phyloP scores from a whole-genome alignment of 2,113 vertebrate genomes.

The Hemichromis elongatus region DNA sequence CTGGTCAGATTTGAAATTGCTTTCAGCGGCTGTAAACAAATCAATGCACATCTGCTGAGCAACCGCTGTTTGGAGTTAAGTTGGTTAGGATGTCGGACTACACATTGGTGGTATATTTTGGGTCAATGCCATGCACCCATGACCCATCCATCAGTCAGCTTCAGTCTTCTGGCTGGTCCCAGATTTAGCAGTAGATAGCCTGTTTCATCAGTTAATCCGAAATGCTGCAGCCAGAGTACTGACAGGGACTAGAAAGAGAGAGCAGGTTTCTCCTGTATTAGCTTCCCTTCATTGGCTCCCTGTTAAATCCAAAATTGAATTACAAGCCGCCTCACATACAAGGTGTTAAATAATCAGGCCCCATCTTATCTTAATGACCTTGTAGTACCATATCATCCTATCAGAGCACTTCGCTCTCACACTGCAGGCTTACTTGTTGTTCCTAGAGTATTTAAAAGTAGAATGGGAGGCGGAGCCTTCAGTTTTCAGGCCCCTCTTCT shows the following conservation, averaged over 20 bases:
- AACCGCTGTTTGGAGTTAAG: conserved; percentile 62
- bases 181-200: no score
- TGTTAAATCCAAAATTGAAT: background rate
- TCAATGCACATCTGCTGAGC: conserved; percentile 26
- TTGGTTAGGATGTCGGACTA: conserved; percentile 61
- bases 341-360: background rate
- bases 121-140: no score
- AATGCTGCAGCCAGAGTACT: background rate
- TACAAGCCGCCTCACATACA: background rate
- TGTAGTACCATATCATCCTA: background rate
- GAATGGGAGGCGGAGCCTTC: background rate
- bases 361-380: fast-evolving
- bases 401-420: fast-evolving
- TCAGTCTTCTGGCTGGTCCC: no score
- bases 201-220: no score
- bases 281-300: background rate
- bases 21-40: background rate
- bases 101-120: background rate
- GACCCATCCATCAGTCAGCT: no score
- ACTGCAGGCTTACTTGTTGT: fast-evolving
- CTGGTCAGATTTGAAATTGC: conserved; percentile 2
- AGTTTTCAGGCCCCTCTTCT: background rate
- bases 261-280: fast-evolving
- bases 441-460: background rate
- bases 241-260: fast-evolving